phyloP scores from a whole-genome alignment of 2,113 vertebrate genomes.

The Anas platyrhynchos region DNA sequence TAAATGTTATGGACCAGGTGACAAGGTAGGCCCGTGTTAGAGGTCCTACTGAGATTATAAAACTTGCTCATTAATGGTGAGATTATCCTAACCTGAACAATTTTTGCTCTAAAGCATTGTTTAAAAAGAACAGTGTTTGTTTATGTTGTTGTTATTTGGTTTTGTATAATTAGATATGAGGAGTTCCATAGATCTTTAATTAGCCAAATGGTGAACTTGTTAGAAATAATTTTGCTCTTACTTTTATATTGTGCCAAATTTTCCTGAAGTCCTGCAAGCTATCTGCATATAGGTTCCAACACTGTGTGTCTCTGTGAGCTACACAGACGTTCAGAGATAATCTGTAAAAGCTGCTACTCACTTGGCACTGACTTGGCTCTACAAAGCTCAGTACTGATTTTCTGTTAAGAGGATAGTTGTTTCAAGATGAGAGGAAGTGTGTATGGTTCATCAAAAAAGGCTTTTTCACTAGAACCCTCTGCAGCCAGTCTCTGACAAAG shows the following conservation, averaged over 20 bases:
- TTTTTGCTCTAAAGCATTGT: not conserved
- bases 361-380: not conserved
- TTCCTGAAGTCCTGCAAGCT: not conserved
- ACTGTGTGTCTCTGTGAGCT: not conserved
- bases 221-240: not conserved
- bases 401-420: not conserved
- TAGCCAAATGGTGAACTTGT: not conserved
- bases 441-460: not conserved
- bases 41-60: not conserved
- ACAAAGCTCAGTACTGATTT: not conserved
- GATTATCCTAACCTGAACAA: not conserved
- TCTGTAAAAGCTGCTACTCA: not conserved
- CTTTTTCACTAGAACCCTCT: not conserved
- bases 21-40: not conserved
- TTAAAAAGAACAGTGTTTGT: not conserved
- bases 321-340: not conserved
- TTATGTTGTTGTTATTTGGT: not conserved
- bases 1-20: not conserved
- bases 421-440: not conserved
- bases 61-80: not conserved
- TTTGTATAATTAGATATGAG: not conserved
- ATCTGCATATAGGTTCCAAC: not conserved
- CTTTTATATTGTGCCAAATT: not conserved
- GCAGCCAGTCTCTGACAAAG: not conserved
- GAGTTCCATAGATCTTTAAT: not conserved